Evolutionary conservation across 2,113 vertebrate species (phyloP), one percentile per base, ranked within the genome.

Genomic region (Psilopogon haemacephalus): DNA sequence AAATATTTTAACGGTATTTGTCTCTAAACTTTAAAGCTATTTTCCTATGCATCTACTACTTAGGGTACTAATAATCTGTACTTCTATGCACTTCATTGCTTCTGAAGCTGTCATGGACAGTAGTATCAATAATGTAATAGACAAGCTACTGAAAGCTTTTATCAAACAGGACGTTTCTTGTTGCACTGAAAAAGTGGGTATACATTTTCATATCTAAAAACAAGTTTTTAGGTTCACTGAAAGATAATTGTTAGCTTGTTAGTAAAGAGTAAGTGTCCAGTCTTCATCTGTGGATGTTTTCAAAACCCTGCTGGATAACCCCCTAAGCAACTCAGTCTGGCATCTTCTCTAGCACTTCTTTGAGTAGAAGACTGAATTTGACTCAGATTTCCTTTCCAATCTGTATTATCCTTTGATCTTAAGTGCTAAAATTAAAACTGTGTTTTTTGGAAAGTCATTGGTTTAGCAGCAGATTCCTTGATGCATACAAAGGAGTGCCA

Each of bases 301-400:
- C 56, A 76, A 91, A 89, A 48, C 10, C 1, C 17, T 28, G 3
- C 19, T 63, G 42, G 65, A 35, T 67, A 70, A 84, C 42, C 2
- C 8, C 12, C 7, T 0, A 1, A 20, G n/a, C 3, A 21, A 15
- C 23, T 8, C 12, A 30, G 3, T 65, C 48, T 74, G n/a, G 3
- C 4, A 2, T 30, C 11, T 9, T 63, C 26, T 38, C 58, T 77
- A 35, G 17, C 17, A 23, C 35, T 78, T 80, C 32, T 71, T 56
- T 56, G 38, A 73, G 55, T 30, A 84, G 27, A 68, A 28, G 17
- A 15, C 50, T 38, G 44, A 5, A 23, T 59, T 54, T 16, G 6
- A 37, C 77, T 16, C 6, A 44, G 52, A 84, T 12, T 5, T 78
- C 24, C 6, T 14, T 77, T 90, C 27, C 60, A 44, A 8, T 35